Conservation (phyloP, 2,113 vertebrate genomes). For the Alouatta palliata region DNA sequence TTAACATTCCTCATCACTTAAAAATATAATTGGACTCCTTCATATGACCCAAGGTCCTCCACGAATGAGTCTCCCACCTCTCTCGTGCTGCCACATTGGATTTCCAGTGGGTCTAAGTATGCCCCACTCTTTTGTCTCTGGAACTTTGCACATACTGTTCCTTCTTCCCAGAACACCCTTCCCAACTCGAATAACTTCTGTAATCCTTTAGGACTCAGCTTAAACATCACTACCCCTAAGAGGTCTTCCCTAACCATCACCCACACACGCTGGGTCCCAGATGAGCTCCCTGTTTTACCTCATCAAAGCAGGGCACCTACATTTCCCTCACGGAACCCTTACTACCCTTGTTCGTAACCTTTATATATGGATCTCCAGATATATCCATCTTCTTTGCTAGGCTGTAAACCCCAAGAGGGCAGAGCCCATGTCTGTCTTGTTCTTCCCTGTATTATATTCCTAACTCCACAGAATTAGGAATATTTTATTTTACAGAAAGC, state of each 20-base stretch:
- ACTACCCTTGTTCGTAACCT: neutral
- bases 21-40: neutral
- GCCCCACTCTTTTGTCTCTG: neutral
- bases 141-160: neutral
- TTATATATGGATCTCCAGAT: neutral
- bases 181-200: neutral
- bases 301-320: neutral
- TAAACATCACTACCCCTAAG: neutral
- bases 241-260: neutral
- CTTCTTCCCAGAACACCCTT: neutral
- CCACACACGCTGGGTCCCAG: too few relatives aligned
- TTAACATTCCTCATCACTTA: neutral
- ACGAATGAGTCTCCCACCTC: neutral
- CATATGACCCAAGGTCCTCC: neutral
- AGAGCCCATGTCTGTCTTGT: neutral
- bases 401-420: neutral
- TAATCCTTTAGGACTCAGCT: neutral
- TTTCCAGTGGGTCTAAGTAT: neutral
- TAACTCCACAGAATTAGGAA: neutral
- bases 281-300: neutral
- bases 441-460: neutral
- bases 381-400: neutral
- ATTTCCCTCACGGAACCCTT: neutral
- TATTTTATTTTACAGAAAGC: too few relatives aligned
- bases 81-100: neutral